Base-by-base conservation (phyloP, 2,888 invertebrate species). In the Serrognathus titanus region DNA sequence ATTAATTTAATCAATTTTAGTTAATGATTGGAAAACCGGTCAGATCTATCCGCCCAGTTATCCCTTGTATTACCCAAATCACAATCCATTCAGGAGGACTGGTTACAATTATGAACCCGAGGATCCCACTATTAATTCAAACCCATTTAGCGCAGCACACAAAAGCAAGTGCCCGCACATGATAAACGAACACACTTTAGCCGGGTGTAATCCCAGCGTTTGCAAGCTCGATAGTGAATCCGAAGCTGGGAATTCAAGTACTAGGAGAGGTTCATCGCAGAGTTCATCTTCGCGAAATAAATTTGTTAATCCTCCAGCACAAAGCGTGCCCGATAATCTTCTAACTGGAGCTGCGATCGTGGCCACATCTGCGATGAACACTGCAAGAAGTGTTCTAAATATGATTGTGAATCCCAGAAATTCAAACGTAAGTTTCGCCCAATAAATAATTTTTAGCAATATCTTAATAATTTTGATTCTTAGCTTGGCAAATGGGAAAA, bases 341-440 rank as follows among this genome's bases (percentile, higher is more conserved):
- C 73, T 80, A 3, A 70, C 71, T 50, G 78, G 78, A 9, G 80
- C 79, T 2, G 76, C 78, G 0, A 75, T 76, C 53, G 76, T 75
- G 3, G 79, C 79, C 3, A 75, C 78, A 2, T 71, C 77, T 3
- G 80, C 79, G 5, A 73, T 75, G 53, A 78, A 71, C 54, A 78
- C 77, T 1, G 79, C 79, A 6, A 67, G 76, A 45, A 74, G 75
- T 31, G 76, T 80, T 36, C 70, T 79, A 46, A 77, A 76, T 57
- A 78, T 74, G 71, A 72, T 80, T 52, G 70, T 75, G 24, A 71
- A 71, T 24, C 54, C 53, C 11, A 59, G 40, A 36, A 51, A 10
- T 13, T 16, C 45, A 2, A 47, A 46, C 20, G 51, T 55, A 55
- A 54, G 54, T 38, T 13, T 3, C 10, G 12, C 7, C 3, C 12